Evolutionary conservation across 2,797 vertebrate species (phyloP).

Genomic region (Etheostoma perlongum): DNA sequence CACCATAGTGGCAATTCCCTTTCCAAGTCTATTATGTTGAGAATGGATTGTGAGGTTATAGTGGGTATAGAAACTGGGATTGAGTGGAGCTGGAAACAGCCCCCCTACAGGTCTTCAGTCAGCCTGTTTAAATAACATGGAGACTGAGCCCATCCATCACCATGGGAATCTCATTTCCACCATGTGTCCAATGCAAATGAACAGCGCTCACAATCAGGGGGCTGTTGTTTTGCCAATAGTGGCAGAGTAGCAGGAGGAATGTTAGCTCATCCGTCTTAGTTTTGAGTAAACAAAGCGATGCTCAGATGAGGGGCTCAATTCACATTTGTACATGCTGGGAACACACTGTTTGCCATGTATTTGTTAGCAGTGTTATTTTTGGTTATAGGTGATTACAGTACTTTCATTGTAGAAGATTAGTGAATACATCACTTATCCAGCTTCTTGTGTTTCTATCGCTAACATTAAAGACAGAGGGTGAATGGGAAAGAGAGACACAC

Average conservation of each 20-base stretch:
- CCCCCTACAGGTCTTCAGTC: conserved; percentile 2
- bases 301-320: conserved; percentile 27
- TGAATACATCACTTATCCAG: neutral
- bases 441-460: conserved; percentile 4
- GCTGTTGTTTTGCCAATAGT: conserved; percentile 55
- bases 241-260: conserved; percentile 35
- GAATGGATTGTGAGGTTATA: conserved; percentile 12
- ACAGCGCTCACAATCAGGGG: conserved; percentile 42
- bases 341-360: conserved; percentile 16
- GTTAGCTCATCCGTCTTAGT: conserved; percentile 58
- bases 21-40: conserved; percentile 22
- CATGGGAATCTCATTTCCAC: conserved; percentile 74
- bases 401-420: conserved; percentile 7
- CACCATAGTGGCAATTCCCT: conserved; percentile 15
- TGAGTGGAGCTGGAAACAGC: conserved; percentile 3
- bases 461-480: neutral
- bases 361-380: conserved; percentile 15
- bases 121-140: conserved; percentile 50
- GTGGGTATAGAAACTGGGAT: conserved; percentile 30
- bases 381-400: neutral
- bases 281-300: conserved; percentile 39
- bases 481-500: neutral
- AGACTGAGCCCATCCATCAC: conserved; percentile 69
- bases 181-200: conserved; percentile 77
- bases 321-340: conserved; percentile 31